phyloP scores from a whole-genome alignment of 2,888 invertebrate genomes.

The Globia sparganii region DNA sequence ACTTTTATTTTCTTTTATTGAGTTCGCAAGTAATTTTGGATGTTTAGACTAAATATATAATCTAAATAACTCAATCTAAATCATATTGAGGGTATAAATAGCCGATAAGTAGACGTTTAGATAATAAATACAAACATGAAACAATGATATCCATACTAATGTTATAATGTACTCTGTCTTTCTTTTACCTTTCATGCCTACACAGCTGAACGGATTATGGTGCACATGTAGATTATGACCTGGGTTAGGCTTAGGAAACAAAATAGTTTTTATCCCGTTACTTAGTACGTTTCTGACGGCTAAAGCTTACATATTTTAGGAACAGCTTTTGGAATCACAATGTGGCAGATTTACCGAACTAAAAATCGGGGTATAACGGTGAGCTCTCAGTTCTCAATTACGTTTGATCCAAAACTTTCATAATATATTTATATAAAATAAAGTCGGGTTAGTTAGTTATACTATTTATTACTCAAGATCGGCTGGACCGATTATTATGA shows the following conservation, averaged over 20 bases:
- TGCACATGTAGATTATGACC: neutral
- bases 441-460: too few species aligned
- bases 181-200: neutral
- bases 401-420: neutral
- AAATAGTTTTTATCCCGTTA: neutral
- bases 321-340: neutral
- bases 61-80: constrained; percentile 37
- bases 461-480: too few species aligned
- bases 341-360: neutral
- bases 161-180: neutral
- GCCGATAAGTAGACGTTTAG: neutral
- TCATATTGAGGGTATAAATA: constrained; percentile 12
- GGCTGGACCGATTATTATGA: too few species aligned
- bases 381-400: neutral
- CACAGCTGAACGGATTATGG: neutral
- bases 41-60: constrained; percentile 44
- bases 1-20: constrained; percentile 64
- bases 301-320: neutral
- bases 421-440: too few species aligned
- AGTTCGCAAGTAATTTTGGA: constrained; percentile 56
- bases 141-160: neutral
- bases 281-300: too few species aligned
- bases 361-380: too few species aligned
- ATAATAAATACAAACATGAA: neutral
- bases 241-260: neutral